These are phyloP conservation scores for Epinotia brunnichana DNA, from an alignment of 2,888 invertebrate species.

Conservation along the genomic window DNA sequence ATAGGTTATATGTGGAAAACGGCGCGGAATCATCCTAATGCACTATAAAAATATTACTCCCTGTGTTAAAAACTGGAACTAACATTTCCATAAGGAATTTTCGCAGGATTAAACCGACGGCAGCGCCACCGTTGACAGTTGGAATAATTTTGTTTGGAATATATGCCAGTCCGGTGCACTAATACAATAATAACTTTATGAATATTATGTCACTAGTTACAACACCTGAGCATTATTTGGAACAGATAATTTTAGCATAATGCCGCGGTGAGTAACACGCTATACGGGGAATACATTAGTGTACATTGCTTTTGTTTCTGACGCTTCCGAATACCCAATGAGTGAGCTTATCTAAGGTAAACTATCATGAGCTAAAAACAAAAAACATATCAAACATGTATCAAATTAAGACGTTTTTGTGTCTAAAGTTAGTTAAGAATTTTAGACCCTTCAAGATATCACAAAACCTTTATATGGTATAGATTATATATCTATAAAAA, in stretches of 20 bases:
- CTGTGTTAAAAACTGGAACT: neutral
- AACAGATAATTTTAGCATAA: conserved; percentile 77
- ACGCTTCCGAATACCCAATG: conserved; percentile 10
- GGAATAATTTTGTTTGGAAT: conserved; percentile 8
- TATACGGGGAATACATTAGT: conserved; percentile 44
- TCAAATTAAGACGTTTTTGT: no score
- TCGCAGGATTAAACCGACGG: neutral
- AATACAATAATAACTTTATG: conserved; percentile 36
- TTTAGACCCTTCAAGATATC: no score
- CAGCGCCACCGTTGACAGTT: neutral
- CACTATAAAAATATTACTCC: neutral
- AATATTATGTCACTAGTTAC: conserved; percentile 37
- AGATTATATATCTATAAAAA: neutral
- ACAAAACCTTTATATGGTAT: no score
- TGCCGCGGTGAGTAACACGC: conserved; percentile 69
- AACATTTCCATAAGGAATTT: neutral
- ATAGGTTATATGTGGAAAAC: conserved; percentile 7
- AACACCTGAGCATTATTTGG: conserved; percentile 73
- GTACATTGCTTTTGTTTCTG: conserved; percentile 12
- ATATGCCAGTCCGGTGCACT: conserved; percentile 22
- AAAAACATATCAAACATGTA: neutral
- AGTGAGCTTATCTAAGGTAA: conserved; percentile 2
- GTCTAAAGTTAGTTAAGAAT: no score
- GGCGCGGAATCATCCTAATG: conserved; percentile 2
- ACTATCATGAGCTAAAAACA: neutral